Base-by-base conservation (phyloP, 2,888 invertebrate species). In the Apomyelois bistriatella region DNA sequence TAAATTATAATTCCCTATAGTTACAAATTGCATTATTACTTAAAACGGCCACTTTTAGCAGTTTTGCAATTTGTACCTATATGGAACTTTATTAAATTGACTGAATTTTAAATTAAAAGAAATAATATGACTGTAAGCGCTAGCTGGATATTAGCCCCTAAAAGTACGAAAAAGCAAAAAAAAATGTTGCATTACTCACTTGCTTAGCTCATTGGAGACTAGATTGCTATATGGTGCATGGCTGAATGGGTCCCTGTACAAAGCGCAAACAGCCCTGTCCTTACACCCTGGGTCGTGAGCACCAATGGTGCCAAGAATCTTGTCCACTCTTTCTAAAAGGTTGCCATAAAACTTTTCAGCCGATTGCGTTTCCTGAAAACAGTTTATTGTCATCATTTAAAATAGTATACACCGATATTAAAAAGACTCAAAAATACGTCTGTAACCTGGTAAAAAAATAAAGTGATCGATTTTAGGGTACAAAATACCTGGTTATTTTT, bases 141-240 rank as follows among this genome's bases (percentile, higher is more conserved):
- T n/a, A n/a, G n/a, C n/a, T n/a, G n/a, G n/a, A n/a, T n/a, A n/a
- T n/a, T n/a, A n/a, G n/a, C n/a, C n/a, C n/a, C n/a, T n/a, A n/a
- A n/a, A n/a, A n/a, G 22, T 22, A 22, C 2, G 5, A 22, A 22
- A 22, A 22, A 3, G 22, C 5, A 22, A 22, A 22, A 22, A 22
- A 3, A 22, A 22, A 22, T 22, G 5, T 22, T 22, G 3, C 22
- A 22, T 3, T 3, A 91, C 93, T 92, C 80, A 97, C 97, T 97
- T 95, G 93, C 97, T 97, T 43, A 97, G 90, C 76, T 97, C 96
- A 40, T 95, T 95, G 13, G 97, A 97, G 51, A 97, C 92, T 56
- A 96, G 92, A 82, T 97, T 97, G 75, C 97, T 97, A 75, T 96
- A 95, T 0, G 97, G 97, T 56, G 96, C 94, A 69, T 95, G 97